Conservation (phyloP, 2,113 vertebrate species). For the Poeciliopsis retropinna region DNA sequence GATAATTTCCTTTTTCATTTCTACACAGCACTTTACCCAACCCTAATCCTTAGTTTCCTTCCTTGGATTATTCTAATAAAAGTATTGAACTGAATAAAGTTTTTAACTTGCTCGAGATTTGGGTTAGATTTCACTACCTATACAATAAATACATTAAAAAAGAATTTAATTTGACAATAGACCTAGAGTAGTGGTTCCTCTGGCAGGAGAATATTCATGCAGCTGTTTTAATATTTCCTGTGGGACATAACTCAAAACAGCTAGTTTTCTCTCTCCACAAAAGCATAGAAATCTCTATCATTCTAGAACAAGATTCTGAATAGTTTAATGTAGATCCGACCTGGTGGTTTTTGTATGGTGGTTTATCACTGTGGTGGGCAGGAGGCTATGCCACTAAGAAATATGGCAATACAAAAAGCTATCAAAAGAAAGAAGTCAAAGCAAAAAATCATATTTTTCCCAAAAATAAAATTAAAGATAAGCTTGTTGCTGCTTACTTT, state of each 20-base stretch:
- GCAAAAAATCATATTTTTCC: neutral
- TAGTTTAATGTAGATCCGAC: neutral
- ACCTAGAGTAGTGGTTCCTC: neutral
- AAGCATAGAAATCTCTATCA: too few species aligned
- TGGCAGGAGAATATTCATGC: too few species aligned
- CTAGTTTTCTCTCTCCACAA: too few species aligned
- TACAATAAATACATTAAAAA: neutral
- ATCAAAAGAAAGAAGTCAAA: neutral
- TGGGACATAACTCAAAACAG: too few species aligned
- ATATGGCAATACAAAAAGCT: neutral
- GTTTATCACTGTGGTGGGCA: neutral
- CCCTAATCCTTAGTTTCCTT: neutral
- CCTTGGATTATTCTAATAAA: neutral
- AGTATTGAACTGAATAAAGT: neutral
- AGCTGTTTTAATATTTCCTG: too few species aligned
- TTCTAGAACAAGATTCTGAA: neutral
- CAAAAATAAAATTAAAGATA: neutral
- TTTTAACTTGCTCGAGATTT: neutral
- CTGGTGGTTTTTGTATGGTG: neutral
- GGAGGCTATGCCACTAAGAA: slow-evolving; percentile 1
- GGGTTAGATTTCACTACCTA: neutral
- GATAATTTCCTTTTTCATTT: neutral
- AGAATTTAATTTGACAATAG: too few species aligned
- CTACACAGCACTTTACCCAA: neutral
- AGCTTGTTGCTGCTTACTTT: neutral